These are phyloP conservation scores for Ligdia adustata DNA, from an alignment of 2,888 invertebrate genomes.

Conservation along the genomic window DNA sequence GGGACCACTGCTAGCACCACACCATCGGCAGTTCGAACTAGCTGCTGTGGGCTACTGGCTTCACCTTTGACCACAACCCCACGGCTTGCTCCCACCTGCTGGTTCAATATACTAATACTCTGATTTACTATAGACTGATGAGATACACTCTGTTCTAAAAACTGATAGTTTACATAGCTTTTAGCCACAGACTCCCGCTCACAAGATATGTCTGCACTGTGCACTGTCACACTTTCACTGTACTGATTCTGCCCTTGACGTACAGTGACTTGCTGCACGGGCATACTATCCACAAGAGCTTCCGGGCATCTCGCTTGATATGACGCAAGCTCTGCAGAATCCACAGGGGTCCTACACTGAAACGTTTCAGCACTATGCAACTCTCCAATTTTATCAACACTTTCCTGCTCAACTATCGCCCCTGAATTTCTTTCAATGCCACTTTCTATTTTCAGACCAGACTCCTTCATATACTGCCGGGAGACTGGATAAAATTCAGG, in stretches of 20 bases:
- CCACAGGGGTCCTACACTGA: conserved; percentile 57
- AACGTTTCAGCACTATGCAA: conserved; percentile 61
- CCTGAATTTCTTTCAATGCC: conserved; percentile 45
- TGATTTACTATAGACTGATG: conserved; percentile 81
- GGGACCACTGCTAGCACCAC: conserved; percentile 77
- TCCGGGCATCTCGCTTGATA: conserved; percentile 66
- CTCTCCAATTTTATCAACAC: conserved; percentile 54
- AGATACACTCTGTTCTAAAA: conserved; percentile 80
- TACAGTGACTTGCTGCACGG: conserved; percentile 59
- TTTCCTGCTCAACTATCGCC: conserved; percentile 55
- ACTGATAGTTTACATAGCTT: conserved; percentile 79
- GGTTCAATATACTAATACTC: conserved; percentile 79
- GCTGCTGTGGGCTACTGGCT: conserved; percentile 60
- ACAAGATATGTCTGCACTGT: conserved; percentile 64
- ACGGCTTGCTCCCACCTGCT: conserved; percentile 75
- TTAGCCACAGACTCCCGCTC: conserved; percentile 70
- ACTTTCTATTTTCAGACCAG: conserved; percentile 54
- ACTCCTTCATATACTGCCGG: conserved; percentile 62
- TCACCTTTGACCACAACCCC: conserved; percentile 68
- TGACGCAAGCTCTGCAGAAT: conserved; percentile 56
- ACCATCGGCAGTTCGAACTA: conserved; percentile 76
- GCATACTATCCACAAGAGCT: conserved; percentile 59
- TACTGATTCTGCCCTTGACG: conserved; percentile 64
- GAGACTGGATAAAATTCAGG: conserved; percentile 58
- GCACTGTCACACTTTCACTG: conserved; percentile 65